Conservation (phyloP, 2,888 invertebrate species). For the Operophtera brumata region DNA sequence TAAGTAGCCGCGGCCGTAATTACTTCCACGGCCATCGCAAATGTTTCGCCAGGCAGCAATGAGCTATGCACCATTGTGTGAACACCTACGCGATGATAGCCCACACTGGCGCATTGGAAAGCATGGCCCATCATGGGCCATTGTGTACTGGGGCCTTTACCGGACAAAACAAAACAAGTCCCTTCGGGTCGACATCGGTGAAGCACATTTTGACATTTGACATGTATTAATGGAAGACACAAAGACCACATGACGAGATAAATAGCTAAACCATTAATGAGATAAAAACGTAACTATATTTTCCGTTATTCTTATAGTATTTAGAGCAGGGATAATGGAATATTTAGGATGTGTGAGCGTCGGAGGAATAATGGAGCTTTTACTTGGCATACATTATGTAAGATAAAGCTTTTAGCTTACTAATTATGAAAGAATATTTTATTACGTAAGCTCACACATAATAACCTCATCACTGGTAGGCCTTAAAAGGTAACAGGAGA, state of each 20-base stretch:
- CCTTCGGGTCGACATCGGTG: constrained; percentile 40
- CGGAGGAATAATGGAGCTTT: constrained; percentile 32
- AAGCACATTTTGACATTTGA: constrained; percentile 51
- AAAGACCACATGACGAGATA: constrained; percentile 63
- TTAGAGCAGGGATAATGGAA: constrained; percentile 33
- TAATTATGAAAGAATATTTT: constrained; percentile 29
- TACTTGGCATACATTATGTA: constrained; percentile 31
- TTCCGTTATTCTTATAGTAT: constrained; percentile 38
- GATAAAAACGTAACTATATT: constrained; percentile 66
- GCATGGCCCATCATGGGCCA: no score
- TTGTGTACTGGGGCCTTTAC: no score
- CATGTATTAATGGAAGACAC: constrained; percentile 65
- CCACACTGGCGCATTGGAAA: no score
- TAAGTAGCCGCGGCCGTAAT: no score
- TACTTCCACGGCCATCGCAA: no score
- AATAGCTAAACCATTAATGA: constrained; percentile 70
- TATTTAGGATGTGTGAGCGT: constrained; percentile 32
- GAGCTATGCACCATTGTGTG: no score
- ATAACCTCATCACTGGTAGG: constrained; percentile 30
- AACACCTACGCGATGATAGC: no score
- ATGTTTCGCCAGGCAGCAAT: no score
- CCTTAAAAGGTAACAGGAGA: neutral
- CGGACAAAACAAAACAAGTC: constrained; percentile 51
- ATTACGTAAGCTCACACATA: constrained; percentile 29
- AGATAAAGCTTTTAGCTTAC: constrained; percentile 32